phyloP scores from a whole-genome alignment of 1,140 invertebrate species.

The Drosophila guanche region DNA sequence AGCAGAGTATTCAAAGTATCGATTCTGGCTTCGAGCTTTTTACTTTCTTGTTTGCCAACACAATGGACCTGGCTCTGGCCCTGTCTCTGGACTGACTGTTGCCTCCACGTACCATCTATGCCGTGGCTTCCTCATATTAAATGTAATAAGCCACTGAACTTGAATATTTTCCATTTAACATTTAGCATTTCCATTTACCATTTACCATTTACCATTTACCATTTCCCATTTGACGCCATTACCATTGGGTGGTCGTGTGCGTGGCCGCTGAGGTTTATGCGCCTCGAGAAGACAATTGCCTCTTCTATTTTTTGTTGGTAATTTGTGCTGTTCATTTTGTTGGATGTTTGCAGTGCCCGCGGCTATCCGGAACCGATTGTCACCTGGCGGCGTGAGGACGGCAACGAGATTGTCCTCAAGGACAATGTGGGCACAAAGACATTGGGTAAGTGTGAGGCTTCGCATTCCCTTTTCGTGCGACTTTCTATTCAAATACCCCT shows the following conservation, averaged over 20 bases:
- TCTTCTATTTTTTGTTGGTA: conserved; percentile 2
- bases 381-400: conserved; percentile 94
- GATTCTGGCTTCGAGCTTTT: too few relatives aligned
- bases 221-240: conserved; percentile 27
- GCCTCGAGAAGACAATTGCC: neutral
- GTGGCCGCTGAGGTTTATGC: conserved; percentile 5
- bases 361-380: conserved; percentile 93
- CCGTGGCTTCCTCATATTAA: conserved; percentile 46
- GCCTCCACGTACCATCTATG: neutral
- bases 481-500: conserved; percentile 7
- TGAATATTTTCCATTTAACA: conserved; percentile 50
- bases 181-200: conserved; percentile 9
- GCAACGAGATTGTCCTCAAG: conserved; percentile 90
- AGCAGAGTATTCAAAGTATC: too few relatives aligned
- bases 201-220: conserved; percentile 29
- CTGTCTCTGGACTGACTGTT: too few relatives aligned
- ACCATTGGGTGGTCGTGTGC: conserved; percentile 17
- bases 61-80: conserved; percentile 16
- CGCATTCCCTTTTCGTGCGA: neutral
- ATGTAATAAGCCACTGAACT: conserved; percentile 66
- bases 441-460: conserved; percentile 84
- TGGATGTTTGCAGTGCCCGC: conserved; percentile 85
- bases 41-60: neutral
- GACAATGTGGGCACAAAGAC: conserved; percentile 86
- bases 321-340: neutral